Conservation (phyloP, 2,797 vertebrate species). For the Setipinna tenuifilis region DNA sequence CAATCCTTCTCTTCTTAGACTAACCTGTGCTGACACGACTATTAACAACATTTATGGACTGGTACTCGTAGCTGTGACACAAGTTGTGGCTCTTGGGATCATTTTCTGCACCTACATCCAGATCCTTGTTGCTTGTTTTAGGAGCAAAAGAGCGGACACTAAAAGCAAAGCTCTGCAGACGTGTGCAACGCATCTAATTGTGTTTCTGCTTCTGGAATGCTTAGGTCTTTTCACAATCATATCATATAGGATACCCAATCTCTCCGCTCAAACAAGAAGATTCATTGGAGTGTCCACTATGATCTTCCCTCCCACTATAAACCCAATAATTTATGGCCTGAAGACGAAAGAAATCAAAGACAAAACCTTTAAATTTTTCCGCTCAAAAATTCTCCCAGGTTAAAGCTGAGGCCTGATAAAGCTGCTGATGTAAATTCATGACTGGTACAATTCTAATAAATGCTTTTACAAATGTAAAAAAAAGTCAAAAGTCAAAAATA, state of each 20-base stretch:
- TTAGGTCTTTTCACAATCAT: conserved; percentile 68
- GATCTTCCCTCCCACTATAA: conserved; percentile 57
- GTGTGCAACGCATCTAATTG: conserved; percentile 70
- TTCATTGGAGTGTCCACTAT: conserved; percentile 53
- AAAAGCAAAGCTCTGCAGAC: conserved; percentile 76
- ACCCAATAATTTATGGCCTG: conserved; percentile 64
- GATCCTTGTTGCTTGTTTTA: conserved; percentile 73
- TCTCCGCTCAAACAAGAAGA: conserved; percentile 58
- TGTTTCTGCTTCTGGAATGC: conserved; percentile 73
- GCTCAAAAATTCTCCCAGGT: neutral
- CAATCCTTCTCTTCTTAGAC: conserved; percentile 65
- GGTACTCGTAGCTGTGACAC: conserved; percentile 43
- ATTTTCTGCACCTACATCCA: conserved; percentile 71
- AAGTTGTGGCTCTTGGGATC: conserved; percentile 56
- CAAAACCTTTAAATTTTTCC: neutral
- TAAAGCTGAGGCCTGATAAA: neutral
- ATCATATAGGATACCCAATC: conserved; percentile 58
- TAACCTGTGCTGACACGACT: conserved; percentile 70
- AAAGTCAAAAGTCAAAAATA: neutral
- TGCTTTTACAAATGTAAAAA: neutral
- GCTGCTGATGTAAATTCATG: neutral
- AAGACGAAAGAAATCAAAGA: conserved; percentile 63
- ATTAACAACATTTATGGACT: conserved; percentile 77
- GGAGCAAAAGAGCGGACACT: conserved; percentile 64
- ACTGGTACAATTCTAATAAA: neutral